phyloP scores from a whole-genome alignment of 2,797 vertebrate genomes.

The Spinus pinus region DNA sequence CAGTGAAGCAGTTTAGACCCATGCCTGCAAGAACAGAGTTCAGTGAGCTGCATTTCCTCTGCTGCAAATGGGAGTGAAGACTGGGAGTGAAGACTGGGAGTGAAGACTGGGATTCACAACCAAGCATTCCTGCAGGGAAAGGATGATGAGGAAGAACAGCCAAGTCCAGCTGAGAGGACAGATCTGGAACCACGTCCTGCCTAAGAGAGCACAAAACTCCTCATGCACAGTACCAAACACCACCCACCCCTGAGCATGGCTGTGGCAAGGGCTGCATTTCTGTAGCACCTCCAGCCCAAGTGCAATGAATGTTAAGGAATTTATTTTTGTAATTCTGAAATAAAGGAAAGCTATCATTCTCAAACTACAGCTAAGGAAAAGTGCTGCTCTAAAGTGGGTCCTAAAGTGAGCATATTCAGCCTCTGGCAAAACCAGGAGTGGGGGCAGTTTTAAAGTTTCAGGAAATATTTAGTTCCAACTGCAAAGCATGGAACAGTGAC shows the following conservation, averaged over 20 bases:
- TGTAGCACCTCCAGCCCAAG: not conserved
- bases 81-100: not conserved
- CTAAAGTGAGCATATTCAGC: not conserved
- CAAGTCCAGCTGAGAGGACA: not conserved
- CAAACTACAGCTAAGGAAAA: not conserved
- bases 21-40: not conserved
- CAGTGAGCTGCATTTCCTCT: not conserved
- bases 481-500: not conserved
- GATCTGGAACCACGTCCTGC: not conserved
- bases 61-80: not conserved
- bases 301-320: not conserved
- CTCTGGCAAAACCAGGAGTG: not conserved
- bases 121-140: not conserved
- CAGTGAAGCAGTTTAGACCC: not conserved
- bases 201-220: not conserved
- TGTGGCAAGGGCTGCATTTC: not conserved
- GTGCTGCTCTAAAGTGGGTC: not conserved
- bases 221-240: accelerated
- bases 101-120: not conserved
- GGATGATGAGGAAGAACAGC: not conserved
- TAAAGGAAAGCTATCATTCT: not conserved
- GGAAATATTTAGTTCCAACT: not conserved
- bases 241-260: not conserved
- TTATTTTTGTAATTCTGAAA: not conserved
- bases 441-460: not conserved